Evolutionary conservation across 2,888 invertebrate species (phyloP).

Genomic region (Ashinkailepas kermadecensis): DNA sequence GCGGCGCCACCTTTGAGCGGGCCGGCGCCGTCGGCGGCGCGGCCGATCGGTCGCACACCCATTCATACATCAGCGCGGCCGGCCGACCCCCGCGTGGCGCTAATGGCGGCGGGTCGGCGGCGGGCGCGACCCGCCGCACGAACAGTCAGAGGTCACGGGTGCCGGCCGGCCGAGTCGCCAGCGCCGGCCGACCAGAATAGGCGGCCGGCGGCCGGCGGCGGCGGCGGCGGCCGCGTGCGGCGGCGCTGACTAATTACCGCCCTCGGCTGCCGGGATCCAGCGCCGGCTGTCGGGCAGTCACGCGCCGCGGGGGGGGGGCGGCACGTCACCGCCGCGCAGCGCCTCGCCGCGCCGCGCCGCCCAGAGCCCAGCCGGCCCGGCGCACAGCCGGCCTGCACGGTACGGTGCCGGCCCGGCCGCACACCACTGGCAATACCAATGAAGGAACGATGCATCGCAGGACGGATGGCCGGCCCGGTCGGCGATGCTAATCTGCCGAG

Average conservation of each 20-base stretch:
- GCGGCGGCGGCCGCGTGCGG: background rate
- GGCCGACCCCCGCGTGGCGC: conserved; percentile 12
- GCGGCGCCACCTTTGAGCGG: background rate
- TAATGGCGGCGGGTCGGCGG: background rate
- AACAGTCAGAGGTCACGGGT: background rate
- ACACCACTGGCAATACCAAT: too few species aligned
- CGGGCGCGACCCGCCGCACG: background rate
- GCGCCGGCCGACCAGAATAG: too few species aligned
- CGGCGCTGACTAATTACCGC: background rate
- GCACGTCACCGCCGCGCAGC: background rate
- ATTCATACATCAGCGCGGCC: background rate
- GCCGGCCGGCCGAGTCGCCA: too few species aligned
- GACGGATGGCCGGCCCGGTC: too few species aligned
- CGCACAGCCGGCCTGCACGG: background rate
- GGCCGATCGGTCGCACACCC: background rate
- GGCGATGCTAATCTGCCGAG: too few species aligned
- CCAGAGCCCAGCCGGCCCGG: background rate
- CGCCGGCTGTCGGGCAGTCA: background rate
- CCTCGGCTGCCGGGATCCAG: background rate
- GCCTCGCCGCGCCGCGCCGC: background rate
- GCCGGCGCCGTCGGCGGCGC: background rate
- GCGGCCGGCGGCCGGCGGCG: background rate
- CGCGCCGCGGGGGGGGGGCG: background rate
- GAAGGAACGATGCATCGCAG: too few species aligned
- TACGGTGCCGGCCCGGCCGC: too few species aligned